Conservation (phyloP, 2,888 invertebrate genomes). For the Eilema caniola region DNA sequence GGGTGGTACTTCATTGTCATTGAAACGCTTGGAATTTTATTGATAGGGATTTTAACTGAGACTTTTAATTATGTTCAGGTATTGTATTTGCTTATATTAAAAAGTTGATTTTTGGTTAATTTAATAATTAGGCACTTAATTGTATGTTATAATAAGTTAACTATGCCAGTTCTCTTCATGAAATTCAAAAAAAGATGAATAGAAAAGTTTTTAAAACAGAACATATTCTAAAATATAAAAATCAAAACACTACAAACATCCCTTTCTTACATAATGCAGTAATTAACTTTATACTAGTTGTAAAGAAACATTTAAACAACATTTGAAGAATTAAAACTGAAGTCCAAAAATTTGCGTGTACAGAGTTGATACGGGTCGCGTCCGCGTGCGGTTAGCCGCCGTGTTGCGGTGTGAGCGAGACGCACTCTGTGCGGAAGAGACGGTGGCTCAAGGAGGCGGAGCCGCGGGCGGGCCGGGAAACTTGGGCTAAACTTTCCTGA, state of each 20-base stretch:
- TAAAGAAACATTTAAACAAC: conserved; percentile 17
- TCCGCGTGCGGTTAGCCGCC: conserved; percentile 76
- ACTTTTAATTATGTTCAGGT: conserved; percentile 53
- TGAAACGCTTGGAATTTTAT: conserved; percentile 71
- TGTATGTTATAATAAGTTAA: neutral
- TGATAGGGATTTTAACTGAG: conserved; percentile 62
- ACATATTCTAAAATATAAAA: neutral
- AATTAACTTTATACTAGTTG: neutral
- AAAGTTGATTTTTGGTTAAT: conserved; percentile 33
- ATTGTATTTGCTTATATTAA: conserved; percentile 29
- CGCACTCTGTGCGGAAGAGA: conserved; percentile 54
- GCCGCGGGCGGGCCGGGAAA: conserved; percentile 70
- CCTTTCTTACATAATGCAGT: neutral
- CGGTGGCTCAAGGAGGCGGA: conserved; percentile 59
- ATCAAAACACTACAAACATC: neutral
- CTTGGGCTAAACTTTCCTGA: conserved; percentile 70
- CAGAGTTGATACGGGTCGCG: conserved; percentile 55
- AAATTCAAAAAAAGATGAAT: neutral
- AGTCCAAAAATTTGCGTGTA: conserved; percentile 37
- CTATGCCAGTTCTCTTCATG: neutral
- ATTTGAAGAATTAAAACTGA: conserved; percentile 44
- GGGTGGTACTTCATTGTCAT: conserved; percentile 77
- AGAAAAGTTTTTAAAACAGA: neutral
- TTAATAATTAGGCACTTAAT: neutral
- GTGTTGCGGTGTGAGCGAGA: conserved; percentile 70